These are phyloP conservation scores for Machimus rusticus DNA, from an alignment of 2,888 invertebrate species.

Conservation along the genomic window DNA sequence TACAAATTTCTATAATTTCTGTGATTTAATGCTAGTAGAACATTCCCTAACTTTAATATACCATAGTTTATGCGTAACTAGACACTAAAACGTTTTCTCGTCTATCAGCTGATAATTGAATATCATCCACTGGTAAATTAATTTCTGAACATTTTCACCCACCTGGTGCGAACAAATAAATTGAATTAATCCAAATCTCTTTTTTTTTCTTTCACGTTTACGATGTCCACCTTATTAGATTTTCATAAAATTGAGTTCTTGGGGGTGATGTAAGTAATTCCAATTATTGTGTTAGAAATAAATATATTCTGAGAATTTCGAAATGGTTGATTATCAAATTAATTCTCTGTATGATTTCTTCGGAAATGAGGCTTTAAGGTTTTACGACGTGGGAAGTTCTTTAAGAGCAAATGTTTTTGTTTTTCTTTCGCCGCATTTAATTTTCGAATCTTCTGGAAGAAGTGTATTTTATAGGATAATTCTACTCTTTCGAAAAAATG, in stretches of 20 bases:
- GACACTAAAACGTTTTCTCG: too few species aligned
- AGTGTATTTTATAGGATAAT: too few species aligned
- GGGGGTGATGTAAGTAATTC: background rate
- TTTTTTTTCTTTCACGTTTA: background rate
- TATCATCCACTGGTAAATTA: background rate
- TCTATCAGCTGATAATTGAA: background rate
- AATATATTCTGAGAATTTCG: background rate
- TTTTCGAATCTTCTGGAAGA: too few species aligned
- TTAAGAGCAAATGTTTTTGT: too few species aligned
- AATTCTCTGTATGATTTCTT: background rate
- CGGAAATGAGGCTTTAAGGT: background rate
- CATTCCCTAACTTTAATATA: background rate
- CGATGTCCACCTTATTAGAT: background rate
- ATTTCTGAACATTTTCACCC: background rate
- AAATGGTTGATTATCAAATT: background rate
- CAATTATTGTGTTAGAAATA: background rate
- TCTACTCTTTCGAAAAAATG: too few species aligned
- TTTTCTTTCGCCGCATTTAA: too few species aligned
- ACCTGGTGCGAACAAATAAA: background rate
- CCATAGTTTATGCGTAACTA: too few species aligned
- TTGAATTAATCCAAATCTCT: background rate
- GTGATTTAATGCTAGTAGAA: background rate
- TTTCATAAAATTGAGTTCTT: background rate
- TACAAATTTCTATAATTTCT: background rate
- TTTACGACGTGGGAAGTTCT: background rate